These are phyloP conservation scores for Toxostoma redivivum DNA, from an alignment of 2,113 vertebrate species.

Conservation along the genomic window DNA sequence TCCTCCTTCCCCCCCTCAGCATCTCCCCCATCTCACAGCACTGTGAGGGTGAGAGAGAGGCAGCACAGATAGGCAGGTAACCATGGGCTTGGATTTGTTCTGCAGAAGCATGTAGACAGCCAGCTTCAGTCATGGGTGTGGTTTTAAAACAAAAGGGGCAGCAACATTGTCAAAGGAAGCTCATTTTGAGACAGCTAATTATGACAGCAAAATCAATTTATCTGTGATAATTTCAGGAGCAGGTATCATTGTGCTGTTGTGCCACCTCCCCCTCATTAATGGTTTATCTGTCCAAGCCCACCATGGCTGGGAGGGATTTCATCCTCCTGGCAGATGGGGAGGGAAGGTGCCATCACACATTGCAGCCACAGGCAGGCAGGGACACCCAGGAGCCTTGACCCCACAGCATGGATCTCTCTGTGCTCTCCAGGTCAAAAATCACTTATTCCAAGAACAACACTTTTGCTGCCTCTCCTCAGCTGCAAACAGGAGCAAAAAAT, in stretches of 20 bases:
- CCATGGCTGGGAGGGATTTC: neutral
- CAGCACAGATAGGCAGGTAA: neutral
- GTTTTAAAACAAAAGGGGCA: neutral
- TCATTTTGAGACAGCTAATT: neutral
- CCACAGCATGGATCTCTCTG: neutral
- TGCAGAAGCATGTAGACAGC: neutral
- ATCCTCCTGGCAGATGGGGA: neutral
- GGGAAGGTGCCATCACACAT: neutral
- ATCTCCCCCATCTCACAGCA: neutral
- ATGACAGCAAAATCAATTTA: neutral
- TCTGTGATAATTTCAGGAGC: neutral
- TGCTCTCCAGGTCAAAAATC: neutral
- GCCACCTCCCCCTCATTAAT: neutral
- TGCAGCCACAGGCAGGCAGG: neutral
- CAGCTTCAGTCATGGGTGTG: neutral
- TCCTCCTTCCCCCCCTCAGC: neutral
- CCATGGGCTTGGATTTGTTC: neutral
- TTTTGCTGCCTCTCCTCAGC: neutral
- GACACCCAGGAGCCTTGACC: accelerated
- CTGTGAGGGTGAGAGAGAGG: neutral
- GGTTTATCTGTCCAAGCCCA: neutral
- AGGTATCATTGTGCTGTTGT: neutral
- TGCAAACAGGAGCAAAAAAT: neutral
- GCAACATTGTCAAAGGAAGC: neutral
- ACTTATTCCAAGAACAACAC: neutral